Conservation (phyloP, 2,888 invertebrate species). For the Pachycephus smyrnensis region DNA sequence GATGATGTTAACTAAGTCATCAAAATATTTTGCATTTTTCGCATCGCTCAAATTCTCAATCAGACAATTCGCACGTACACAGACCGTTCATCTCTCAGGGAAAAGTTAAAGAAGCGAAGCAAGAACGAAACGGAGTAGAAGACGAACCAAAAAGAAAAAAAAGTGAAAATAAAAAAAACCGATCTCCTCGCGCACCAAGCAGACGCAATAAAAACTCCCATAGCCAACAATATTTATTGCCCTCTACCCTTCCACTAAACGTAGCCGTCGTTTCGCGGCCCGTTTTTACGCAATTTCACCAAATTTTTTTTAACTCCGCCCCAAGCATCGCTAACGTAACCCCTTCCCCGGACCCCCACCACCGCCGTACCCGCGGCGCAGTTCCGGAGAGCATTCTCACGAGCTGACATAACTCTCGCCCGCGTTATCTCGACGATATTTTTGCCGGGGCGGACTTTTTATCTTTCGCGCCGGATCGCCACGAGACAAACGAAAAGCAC, state of each 20-base stretch:
- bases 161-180: neutral
- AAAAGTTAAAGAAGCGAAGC: neutral
- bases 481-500: slow-evolving; percentile 31
- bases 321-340: neutral
- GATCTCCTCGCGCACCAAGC: neutral
- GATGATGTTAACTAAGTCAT: neutral
- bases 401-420: slow-evolving; percentile 42
- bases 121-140: neutral
- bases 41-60: neutral
- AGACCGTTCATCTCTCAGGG: neutral
- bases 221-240: slow-evolving; percentile 48
- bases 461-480: slow-evolving; percentile 35
- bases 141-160: neutral
- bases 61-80: neutral
- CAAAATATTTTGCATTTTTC: neutral
- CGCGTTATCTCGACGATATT: slow-evolving; percentile 50
- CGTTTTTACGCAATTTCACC: slow-evolving; percentile 39
- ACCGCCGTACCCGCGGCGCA: slow-evolving; percentile 22
- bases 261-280: slow-evolving; percentile 9
- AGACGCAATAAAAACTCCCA: slow-evolving; percentile 39
- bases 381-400: slow-evolving; percentile 21
- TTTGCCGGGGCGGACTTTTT: slow-evolving; percentile 46
- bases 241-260: slow-evolving; percentile 17
- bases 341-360: slow-evolving; percentile 3
- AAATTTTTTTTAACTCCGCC: slow-evolving; percentile 34